phyloP scores from a whole-genome alignment of 2,797 vertebrate species.

The Rhincodon typus region DNA sequence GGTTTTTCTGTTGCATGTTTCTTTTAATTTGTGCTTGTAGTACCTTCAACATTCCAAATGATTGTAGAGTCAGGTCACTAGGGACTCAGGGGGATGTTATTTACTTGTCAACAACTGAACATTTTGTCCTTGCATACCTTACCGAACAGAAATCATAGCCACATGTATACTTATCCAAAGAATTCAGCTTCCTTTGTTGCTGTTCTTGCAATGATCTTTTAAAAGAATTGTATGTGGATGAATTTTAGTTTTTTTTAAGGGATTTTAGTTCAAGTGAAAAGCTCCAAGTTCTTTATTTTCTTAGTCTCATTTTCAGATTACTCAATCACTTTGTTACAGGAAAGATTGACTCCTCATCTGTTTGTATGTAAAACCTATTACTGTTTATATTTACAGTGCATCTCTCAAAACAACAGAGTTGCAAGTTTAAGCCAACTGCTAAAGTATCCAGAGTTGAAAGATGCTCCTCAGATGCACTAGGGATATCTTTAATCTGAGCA shows the following conservation, averaged over 20 bases:
- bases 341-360: background rate
- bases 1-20: background rate
- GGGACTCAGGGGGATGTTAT: background rate
- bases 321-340: background rate
- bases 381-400: background rate
- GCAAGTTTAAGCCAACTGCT: background rate
- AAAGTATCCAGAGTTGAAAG: background rate
- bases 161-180: background rate
- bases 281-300: background rate
- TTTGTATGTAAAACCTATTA: background rate
- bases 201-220: background rate
- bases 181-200: background rate
- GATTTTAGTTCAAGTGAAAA: background rate
- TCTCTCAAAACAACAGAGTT: background rate
- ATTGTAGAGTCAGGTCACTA: background rate
- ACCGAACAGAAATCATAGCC: background rate
- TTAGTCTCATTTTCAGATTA: background rate
- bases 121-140: background rate
- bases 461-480: background rate
- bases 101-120: background rate
- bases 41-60: background rate
- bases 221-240: background rate
- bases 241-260: background rate
- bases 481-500: background rate
- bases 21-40: background rate